Conservation (phyloP, 92 coral and sea anemone species). For the Heteractis magnifica region DNA sequence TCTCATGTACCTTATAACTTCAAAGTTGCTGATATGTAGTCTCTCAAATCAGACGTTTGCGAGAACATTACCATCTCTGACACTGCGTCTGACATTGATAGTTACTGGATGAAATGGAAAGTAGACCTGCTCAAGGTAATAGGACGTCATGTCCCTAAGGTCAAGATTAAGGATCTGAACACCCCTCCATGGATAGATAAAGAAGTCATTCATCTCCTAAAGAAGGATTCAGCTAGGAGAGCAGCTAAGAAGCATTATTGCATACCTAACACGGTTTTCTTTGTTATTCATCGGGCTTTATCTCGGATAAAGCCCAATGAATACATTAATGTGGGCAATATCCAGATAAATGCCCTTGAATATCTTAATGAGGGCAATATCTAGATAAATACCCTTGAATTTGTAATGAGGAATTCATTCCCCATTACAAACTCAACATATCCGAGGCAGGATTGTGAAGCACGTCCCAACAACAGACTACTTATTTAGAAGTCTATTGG, state of each 20-base stretch:
- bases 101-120: constrained; percentile 31
- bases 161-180: constrained; percentile 22
- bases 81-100: neutral
- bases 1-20: neutral
- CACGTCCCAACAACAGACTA: too few species aligned
- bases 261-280: too few species aligned
- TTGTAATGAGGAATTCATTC: too few species aligned
- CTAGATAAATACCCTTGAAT: too few species aligned
- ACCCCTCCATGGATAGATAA: constrained; percentile 39
- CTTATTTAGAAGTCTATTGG: too few species aligned
- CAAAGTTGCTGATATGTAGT: neutral
- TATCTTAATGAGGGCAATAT: too few species aligned
- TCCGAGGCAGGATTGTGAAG: too few species aligned
- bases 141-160: constrained; percentile 20
- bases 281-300: neutral
- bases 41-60: too few species aligned
- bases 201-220: constrained; percentile 39
- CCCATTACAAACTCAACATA: too few species aligned
- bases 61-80: too few species aligned
- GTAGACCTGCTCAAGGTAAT: constrained; percentile 16
- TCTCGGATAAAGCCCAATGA: neutral
- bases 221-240: constrained; percentile 46
- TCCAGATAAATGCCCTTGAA: too few species aligned
- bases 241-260: constrained; percentile 29
- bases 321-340: too few species aligned